A percentile compares a stretch with the other conserved stretches of the same genome.
Conservation (phyloP, 2,113 vertebrate genomes). For the Phaethon lepturus region DNA sequence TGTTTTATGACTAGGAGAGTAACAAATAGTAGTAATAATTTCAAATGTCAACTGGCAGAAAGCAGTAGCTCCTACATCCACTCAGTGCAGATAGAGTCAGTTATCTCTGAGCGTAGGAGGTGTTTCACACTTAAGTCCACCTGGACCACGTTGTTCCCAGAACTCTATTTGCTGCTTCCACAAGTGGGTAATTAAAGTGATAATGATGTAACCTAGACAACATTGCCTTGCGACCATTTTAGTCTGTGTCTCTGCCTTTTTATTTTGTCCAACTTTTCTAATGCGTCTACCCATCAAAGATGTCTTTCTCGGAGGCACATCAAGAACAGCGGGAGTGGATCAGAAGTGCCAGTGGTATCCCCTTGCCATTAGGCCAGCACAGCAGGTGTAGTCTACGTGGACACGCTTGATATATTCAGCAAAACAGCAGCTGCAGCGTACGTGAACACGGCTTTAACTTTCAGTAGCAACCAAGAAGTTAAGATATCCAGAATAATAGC, state of each 20-base stretch:
- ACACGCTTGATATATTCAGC: not conserved
- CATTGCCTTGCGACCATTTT: not conserved
- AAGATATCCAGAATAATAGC: not conserved
- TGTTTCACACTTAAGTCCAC: not conserved
- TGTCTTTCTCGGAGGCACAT: rapidly evolving
- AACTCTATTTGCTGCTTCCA: not conserved
- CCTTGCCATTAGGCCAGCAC: not conserved
- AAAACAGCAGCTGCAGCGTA: not conserved
- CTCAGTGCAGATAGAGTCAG: not conserved
- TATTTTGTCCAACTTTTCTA: not conserved
- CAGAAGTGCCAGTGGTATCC: not conserved
- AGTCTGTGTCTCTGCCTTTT: not conserved
- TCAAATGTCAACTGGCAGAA: not conserved
- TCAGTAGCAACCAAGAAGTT: not conserved
- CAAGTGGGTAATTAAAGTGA: not conserved
- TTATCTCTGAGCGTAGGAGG: not conserved
- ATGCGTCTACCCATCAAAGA: not conserved
- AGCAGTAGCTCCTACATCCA: not conserved
- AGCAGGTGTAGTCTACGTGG: not conserved
- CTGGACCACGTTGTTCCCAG: not conserved
- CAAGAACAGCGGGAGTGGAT: not conserved
- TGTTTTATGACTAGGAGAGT: not conserved
- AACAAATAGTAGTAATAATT: constrained; percentile 6
- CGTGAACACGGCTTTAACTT: not conserved
- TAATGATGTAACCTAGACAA: not conserved